A percentile compares a stretch with the other conserved stretches of the same genome.
phyloP scores from a whole-genome alignment of 2,797 vertebrate genomes.

The Notolabrus celidotus region DNA sequence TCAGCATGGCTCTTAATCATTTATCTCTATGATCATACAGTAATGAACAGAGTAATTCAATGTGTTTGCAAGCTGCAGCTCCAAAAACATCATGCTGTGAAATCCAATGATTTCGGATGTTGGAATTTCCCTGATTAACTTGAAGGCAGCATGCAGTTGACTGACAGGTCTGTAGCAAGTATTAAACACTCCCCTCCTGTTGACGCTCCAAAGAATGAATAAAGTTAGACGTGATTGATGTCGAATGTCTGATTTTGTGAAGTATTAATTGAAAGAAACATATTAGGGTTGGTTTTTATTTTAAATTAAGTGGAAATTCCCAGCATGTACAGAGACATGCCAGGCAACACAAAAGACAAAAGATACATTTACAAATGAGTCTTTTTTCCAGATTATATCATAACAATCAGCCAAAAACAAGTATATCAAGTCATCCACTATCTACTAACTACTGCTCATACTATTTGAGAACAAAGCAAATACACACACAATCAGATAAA shows the following conservation, averaged over 20 bases:
- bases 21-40: too few relatives aligned
- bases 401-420: conserved; percentile 36
- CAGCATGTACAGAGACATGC: conserved; percentile 66
- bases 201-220: conserved; percentile 1
- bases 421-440: conserved; percentile 16
- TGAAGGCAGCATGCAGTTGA: conserved; percentile 70
- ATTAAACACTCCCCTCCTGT: conserved; percentile 17
- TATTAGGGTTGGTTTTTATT: conserved; percentile 49
- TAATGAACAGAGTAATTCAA: too few relatives aligned
- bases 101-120: not conserved
- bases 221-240: not conserved
- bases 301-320: conserved; percentile 63
- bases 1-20: too few relatives aligned
- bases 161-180: conserved; percentile 40
- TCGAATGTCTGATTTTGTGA: not conserved
- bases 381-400: conserved; percentile 31
- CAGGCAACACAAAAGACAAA: conserved; percentile 15
- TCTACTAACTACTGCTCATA: conserved; percentile 7
- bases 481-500: conserved; percentile 38
- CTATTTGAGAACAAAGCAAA: conserved; percentile 39
- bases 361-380: conserved; percentile 48
- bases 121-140: conserved; percentile 29
- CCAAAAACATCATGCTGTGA: not conserved
- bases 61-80: too few relatives aligned
- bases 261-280: not conserved